Evolutionary conservation across 2,113 vertebrate genomes (phyloP).

Genomic region (Nipponia nippon): DNA sequence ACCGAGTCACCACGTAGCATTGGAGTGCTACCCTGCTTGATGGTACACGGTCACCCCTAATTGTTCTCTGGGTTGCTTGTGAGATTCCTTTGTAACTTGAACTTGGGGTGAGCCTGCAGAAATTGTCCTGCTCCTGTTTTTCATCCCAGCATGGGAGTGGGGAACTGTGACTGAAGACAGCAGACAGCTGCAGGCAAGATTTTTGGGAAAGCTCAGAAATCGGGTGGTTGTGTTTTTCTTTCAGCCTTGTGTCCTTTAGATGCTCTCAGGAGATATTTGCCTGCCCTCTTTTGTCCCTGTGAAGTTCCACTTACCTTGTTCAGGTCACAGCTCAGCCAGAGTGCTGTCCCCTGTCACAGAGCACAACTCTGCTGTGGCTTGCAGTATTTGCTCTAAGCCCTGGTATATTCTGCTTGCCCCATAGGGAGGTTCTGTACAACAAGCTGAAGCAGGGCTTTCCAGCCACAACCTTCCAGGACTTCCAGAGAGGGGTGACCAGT

Average conservation of each 20-base stretch:
- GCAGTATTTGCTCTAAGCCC: not conserved
- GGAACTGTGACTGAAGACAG: not conserved
- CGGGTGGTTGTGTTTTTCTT: not conserved
- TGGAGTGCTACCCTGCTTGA: not conserved
- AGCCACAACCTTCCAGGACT: constrained; percentile 92
- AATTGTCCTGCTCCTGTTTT: not conserved
- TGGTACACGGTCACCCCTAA: not conserved
- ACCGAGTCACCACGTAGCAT: fast-evolving
- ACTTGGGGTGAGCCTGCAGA: not conserved
- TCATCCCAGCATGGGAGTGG: not conserved
- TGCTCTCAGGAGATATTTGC: not conserved
- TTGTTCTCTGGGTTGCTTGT: not conserved
- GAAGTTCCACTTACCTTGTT: not conserved
- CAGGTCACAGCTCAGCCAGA: not conserved
- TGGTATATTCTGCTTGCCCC: not conserved
- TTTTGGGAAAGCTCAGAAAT: not conserved
- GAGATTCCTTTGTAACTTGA: not conserved
- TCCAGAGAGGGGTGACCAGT: constrained; percentile 97
- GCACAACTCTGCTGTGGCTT: not conserved
- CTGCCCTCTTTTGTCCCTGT: not conserved
- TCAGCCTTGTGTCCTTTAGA: not conserved
- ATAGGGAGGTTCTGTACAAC: constrained; percentile 89
- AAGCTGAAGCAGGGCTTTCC: constrained; percentile 94
- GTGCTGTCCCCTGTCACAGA: not conserved
- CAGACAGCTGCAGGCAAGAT: not conserved